These are phyloP conservation scores for Oophaga sylvatica DNA, from an alignment of 2,797 vertebrate genomes.

Conservation along the genomic window DNA sequence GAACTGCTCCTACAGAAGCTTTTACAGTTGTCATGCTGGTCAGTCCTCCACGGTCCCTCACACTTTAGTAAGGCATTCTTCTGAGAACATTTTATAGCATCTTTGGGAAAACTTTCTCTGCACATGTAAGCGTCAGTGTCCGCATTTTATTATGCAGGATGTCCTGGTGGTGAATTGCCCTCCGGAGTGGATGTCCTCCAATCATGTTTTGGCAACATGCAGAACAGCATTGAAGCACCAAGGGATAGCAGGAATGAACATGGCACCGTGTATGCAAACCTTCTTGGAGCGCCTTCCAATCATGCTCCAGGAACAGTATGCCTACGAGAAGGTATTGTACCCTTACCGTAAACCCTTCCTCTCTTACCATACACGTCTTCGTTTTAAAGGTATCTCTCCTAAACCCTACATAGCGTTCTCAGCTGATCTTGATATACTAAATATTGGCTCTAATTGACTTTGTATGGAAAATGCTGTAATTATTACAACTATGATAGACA, in stretches of 20 bases:
- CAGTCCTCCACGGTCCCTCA: too few species aligned
- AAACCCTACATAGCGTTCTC: neutral
- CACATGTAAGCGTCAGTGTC: neutral
- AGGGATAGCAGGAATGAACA: constrained; percentile 89
- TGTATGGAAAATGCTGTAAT: too few species aligned
- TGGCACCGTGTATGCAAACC: constrained; percentile 95
- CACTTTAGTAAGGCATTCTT: neutral
- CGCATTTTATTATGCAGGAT: constrained; percentile 76
- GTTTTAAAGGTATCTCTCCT: neutral
- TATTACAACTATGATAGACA: too few species aligned
- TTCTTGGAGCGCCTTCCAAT: constrained; percentile 93
- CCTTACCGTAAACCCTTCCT: neutral
- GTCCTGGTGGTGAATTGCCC: constrained; percentile 93
- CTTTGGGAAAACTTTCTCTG: neutral
- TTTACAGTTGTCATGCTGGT: too few species aligned
- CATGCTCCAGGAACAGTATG: constrained; percentile 97
- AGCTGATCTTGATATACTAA: too few species aligned
- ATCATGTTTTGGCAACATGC: constrained; percentile 92
- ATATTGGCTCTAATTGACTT: too few species aligned
- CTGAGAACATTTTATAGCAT: neutral
- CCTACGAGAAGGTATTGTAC: constrained; percentile 90
- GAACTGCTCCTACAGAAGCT: too few species aligned
- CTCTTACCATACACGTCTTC: neutral
- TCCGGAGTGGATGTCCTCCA: constrained; percentile 85
- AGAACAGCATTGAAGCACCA: constrained; percentile 91